These are phyloP conservation scores for Helarctos malayanus DNA, from an alignment of 2,797 vertebrate species.

Conservation along the genomic window DNA sequence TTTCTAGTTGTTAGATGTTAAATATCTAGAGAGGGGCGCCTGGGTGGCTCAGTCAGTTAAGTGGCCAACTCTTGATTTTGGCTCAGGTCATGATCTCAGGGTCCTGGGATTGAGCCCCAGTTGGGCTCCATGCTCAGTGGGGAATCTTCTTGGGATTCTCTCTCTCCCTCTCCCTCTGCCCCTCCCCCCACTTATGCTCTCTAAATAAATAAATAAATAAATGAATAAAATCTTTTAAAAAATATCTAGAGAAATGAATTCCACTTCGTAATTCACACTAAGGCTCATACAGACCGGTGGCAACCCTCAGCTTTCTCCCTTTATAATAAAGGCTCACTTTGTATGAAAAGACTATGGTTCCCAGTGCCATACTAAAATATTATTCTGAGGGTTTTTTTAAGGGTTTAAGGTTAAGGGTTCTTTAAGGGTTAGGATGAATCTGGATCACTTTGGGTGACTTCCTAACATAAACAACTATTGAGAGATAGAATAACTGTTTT, in stretches of 20 bases:
- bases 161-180: background rate
- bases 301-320: background rate
- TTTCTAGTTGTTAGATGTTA: background rate
- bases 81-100: too few species aligned
- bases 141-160: background rate
- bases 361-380: background rate
- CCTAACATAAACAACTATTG: constrained; percentile 30
- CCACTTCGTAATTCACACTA: background rate
- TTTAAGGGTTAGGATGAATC: background rate
- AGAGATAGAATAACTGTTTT: background rate
- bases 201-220: background rate
- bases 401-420: background rate
- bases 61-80: background rate
- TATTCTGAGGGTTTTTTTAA: background rate
- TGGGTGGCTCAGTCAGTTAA: background rate
- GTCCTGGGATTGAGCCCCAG: background rate
- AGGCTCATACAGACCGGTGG: background rate
- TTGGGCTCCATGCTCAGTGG: background rate
- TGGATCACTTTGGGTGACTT: background rate
- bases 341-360: background rate
- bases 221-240: background rate
- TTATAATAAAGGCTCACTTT: background rate
- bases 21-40: background rate
- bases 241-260: constrained; percentile 28
- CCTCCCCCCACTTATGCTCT: background rate